phyloP scores from a whole-genome alignment of 2,113 vertebrate species.

The Myiagra hebetior region DNA sequence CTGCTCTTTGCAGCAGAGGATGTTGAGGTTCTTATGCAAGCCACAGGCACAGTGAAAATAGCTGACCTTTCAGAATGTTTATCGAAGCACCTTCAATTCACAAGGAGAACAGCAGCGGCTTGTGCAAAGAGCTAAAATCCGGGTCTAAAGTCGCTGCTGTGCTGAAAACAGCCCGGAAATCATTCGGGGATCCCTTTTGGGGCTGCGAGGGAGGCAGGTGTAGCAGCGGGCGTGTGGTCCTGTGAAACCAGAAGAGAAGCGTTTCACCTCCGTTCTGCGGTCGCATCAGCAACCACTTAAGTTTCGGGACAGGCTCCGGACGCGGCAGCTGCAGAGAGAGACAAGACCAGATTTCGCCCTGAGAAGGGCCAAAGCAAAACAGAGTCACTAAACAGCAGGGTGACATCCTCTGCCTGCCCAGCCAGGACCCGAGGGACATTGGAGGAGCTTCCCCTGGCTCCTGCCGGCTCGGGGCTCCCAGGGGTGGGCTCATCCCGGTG shows the following conservation, averaged over 20 bases:
- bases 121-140: not conserved
- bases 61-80: conserved; percentile 52
- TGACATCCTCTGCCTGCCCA: not conserved
- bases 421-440: fast-evolving
- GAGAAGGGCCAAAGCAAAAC: not conserved
- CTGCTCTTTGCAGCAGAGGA: conserved; percentile 38
- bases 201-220: not conserved
- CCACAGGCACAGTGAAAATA: conserved; percentile 25
- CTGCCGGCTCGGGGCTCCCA: fast-evolving
- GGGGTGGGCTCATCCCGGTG: fast-evolving
- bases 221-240: not conserved
- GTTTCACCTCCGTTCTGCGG: not conserved
- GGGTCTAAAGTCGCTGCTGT: not conserved
- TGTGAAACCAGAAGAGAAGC: not conserved
- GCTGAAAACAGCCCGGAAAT: not conserved
- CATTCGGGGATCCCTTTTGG: not conserved
- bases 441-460: not conserved
- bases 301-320: not conserved
- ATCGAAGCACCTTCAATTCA: not conserved
- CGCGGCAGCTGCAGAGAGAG: not conserved
- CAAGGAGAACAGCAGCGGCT: not conserved
- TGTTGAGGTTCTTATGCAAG: conserved; percentile 52
- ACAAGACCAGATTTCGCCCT: not conserved
- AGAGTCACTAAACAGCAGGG: not conserved
- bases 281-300: not conserved